Base-by-base conservation (phyloP, 2,888 invertebrate genomes). In the Acleris literana region DNA sequence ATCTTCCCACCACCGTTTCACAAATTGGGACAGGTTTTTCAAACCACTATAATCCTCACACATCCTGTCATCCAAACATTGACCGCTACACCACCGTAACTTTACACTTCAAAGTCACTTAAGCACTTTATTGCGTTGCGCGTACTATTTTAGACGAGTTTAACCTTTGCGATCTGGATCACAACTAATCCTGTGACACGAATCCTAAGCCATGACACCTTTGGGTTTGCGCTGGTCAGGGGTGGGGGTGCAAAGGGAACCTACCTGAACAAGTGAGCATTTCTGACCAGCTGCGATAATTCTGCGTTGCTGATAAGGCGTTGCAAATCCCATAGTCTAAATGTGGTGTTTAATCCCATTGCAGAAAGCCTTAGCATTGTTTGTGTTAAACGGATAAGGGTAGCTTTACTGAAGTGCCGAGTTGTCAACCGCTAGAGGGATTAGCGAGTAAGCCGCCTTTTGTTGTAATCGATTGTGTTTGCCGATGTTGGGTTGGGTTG, bases 1-100 rank as follows among this genome's bases (percentile, higher is more conserved):
- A 55, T 88, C 86, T 74, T 89, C 86, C 88, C 89, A 90, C 90
- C 90, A 91, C 2, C 89, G 80, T 70, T 85, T 87, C 7, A 89
- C 87, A 69, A 89, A 90, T 71, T 80, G 81, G 17, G 81, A 78
- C 62, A 90, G 72, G 72, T 85, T 85, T 18, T 71, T 74, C 73
- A 90, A 78, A 77, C 81, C 81, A 63, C 77, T 79, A 18, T 84
- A 83, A 44, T 74, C 72, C 29, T 80, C 82, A 76, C 78, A 79
- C 82, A 82, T 81, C 13, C 60, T 70, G 20, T 22, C 51, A 44
- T 17, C 16, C 9, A 7, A 52, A 52, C 44, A 57, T 57, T 11
- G n/a, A 25, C 49, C 13, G 55, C 22, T 25, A 17, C 7, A 13
- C n/a, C 44, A 46, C 44, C 46, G 46, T 5, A 22, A 57, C 20